phyloP scores from a whole-genome alignment of 2,888 invertebrate genomes.

The Axea sp. region DNA sequence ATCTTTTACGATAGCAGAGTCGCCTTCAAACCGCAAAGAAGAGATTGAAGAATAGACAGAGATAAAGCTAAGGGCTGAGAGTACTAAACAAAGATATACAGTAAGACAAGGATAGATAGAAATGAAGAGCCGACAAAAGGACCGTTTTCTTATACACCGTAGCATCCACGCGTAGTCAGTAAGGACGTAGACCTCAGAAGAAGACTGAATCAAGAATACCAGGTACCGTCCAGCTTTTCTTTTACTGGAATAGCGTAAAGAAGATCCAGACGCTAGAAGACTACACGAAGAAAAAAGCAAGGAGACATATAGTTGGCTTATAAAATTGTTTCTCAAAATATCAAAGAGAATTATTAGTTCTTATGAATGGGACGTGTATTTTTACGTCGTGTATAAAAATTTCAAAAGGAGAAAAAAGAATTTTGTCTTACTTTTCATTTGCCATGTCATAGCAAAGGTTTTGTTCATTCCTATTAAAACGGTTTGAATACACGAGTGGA shows the following conservation, averaged over 20 bases:
- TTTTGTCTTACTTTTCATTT: slow-evolving; percentile 60
- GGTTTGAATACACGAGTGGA: slow-evolving; percentile 9
- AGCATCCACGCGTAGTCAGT: slow-evolving; percentile 60
- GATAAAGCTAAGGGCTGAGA: slow-evolving; percentile 24
- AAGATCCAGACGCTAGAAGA: slow-evolving; percentile 23
- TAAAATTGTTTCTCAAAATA: slow-evolving; percentile 34
- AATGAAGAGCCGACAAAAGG: slow-evolving; percentile 70
- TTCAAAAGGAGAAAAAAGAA: slow-evolving; percentile 23
- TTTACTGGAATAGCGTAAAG: slow-evolving; percentile 37
- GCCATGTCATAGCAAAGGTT: slow-evolving; percentile 54
- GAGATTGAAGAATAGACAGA: slow-evolving; percentile 31
- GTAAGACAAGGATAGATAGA: slow-evolving; percentile 54
- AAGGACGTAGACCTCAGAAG: slow-evolving; percentile 62
- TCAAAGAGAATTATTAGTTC: slow-evolving; percentile 21
- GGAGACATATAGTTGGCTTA: slow-evolving; percentile 30
- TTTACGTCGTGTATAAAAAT: slow-evolving; percentile 37
- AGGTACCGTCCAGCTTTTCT: slow-evolving; percentile 55
- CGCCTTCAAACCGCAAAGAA: slow-evolving; percentile 60
- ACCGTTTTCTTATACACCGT: slow-evolving; percentile 68
- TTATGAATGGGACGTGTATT: slow-evolving; percentile 23
- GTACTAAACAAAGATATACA: slow-evolving; percentile 18
- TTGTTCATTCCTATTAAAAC: slow-evolving; percentile 17
- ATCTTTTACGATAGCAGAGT: slow-evolving; percentile 63
- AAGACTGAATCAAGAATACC: slow-evolving; percentile 63
- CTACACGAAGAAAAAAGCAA: slow-evolving; percentile 44